Base-by-base conservation (phyloP, 1,140 invertebrate species). In the Nephotettix cincticeps region DNA sequence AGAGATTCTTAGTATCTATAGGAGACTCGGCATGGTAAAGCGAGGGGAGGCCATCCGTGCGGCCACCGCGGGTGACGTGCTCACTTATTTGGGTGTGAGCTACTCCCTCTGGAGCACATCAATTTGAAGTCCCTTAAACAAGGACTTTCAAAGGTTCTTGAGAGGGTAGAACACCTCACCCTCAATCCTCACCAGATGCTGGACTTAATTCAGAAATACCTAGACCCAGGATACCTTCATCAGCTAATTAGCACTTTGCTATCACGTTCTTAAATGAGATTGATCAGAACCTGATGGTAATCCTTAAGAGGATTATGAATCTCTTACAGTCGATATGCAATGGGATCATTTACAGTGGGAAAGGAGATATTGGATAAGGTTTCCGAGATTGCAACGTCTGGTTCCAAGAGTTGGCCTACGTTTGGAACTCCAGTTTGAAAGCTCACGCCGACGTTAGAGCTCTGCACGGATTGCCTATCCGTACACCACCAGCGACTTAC, bases 41-140 rank as follows among this genome's bases (percentile, higher is more conserved):
- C 40, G 27, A 0, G 61, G 25, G 0, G 71, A 54, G 14, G n/a
- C 0, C 0, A 28, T 76, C 25, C 68, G 51, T 19, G 51, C 51
- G 51, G 51, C 51, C 17, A 23, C 63, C 11, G 25, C 27, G 40
- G n/a, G 13, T 28, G 17, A 32, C 14, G 4, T 19, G 11, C 47
- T 77, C 14, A 45, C n/a, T 4, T 77, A 76, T 32, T 71, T 78
- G 0, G 77, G 74, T 23, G 13, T 23, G 65, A 40, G 65, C 6
- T 67, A 32, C 36, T 40, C 23, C n/a, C 73, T 17, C 13, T 56
- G 11, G 58, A 13, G 11, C 68, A 63, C 23, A 17, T 56, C 56
- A 47, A 66, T 11, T 3, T 11, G 13, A 30, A 40, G 47, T 2
- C 19, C 25, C n/a, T 36, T 51, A 0, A 29, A 63, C 13, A n/a